phyloP scores from a whole-genome alignment of 2,888 invertebrate genomes.

The Sisyra terminalis region DNA sequence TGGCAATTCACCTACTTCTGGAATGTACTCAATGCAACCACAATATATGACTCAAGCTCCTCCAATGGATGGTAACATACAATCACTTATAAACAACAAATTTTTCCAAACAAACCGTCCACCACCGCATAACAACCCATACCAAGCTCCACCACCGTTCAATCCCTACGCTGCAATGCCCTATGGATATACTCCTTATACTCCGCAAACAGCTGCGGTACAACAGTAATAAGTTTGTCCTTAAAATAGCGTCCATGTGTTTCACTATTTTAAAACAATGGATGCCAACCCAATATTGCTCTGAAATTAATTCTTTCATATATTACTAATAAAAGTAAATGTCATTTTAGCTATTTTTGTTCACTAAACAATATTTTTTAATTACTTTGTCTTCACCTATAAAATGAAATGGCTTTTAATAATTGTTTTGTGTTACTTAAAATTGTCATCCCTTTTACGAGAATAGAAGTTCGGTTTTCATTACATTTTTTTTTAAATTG shows the following conservation, averaged over 20 bases:
- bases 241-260: not conserved
- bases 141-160: constrained; percentile 39
- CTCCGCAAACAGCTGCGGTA: constrained; percentile 43
- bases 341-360: too few species aligned
- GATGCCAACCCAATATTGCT: not conserved
- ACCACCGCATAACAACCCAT: constrained; percentile 35
- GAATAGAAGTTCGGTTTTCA: not conserved
- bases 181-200: constrained; percentile 41
- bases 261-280: not conserved
- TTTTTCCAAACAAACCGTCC: constrained; percentile 52
- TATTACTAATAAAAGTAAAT: too few species aligned
- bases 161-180: constrained; percentile 53
- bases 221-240: constrained; percentile 42
- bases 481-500: not conserved
- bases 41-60: constrained; percentile 31
- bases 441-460: not conserved
- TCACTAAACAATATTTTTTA: too few species aligned
- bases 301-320: constrained; percentile 1
- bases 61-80: constrained; percentile 24
- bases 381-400: too few species aligned
- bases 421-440: not conserved
- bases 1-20: constrained; percentile 10
- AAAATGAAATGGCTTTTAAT: not conserved
- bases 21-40: constrained; percentile 24
- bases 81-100: constrained; percentile 46